These are phyloP conservation scores for Pectinophora gossypiella DNA, from an alignment of 1,140 invertebrate species.

Conservation along the genomic window DNA sequence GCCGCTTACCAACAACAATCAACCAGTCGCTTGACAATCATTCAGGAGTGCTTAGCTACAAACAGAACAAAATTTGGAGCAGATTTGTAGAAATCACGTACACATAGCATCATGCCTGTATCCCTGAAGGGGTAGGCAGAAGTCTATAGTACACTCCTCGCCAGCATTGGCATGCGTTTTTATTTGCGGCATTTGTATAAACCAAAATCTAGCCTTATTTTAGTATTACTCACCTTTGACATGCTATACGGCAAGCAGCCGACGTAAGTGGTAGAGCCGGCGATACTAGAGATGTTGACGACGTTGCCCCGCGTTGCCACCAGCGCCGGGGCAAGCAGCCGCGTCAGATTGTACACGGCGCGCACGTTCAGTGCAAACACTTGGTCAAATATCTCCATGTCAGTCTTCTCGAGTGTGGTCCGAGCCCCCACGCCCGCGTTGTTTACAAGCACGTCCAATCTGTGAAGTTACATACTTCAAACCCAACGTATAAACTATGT, in stretches of 20 bases:
- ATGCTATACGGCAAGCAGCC: conserved; percentile 81
- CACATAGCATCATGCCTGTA: too few relatives aligned
- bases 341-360: conserved; percentile 83
- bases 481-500: neutral
- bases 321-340: conserved; percentile 82
- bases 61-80: too few relatives aligned
- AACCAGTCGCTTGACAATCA: too few relatives aligned
- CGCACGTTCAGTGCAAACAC: conserved; percentile 84
- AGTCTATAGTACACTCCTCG: too few relatives aligned
- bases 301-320: conserved; percentile 81
- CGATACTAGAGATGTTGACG: conserved; percentile 87
- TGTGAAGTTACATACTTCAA: conserved; percentile 9
- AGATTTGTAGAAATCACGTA: too few relatives aligned
- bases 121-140: too few relatives aligned
- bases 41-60: too few relatives aligned
- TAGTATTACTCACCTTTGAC: too few relatives aligned
- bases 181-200: too few relatives aligned
- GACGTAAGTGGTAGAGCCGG: conserved; percentile 78
- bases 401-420: conserved; percentile 83
- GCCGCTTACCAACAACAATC: too few relatives aligned
- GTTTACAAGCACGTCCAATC: conserved; percentile 81
- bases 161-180: too few relatives aligned
- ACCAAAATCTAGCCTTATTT: too few relatives aligned
- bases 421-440: conserved; percentile 81
- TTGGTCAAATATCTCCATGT: conserved; percentile 85